Evolutionary conservation across 2,113 vertebrate species (phyloP).

Genomic region (Alethe castanea): DNA sequence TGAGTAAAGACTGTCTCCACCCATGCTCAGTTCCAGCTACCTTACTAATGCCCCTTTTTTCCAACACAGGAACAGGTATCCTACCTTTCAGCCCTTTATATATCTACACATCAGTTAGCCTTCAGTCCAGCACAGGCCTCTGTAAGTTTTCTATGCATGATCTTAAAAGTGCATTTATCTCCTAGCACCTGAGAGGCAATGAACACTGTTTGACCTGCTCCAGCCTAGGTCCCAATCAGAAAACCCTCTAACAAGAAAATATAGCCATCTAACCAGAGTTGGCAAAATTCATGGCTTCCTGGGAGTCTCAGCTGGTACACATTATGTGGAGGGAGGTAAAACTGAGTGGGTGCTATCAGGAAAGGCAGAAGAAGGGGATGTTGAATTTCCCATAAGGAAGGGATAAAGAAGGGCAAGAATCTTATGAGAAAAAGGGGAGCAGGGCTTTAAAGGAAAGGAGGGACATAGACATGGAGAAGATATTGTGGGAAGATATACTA

Average conservation of each 20-base stretch:
- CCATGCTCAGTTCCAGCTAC: background rate
- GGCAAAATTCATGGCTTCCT: background rate
- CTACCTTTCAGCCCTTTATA: background rate
- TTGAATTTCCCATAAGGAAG: background rate
- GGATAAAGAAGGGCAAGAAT: background rate
- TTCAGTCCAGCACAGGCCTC: background rate
- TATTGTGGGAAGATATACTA: background rate
- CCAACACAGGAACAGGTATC: background rate
- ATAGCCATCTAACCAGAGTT: background rate
- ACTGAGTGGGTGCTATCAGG: fast-evolving
- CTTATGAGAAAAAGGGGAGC: background rate
- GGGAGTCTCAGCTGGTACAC: background rate
- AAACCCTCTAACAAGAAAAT: background rate
- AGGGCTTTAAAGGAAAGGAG: background rate
- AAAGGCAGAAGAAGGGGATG: background rate
- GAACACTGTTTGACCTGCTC: background rate
- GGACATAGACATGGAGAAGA: background rate
- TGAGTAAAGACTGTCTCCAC: background rate
- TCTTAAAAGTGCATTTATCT: background rate
- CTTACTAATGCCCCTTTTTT: background rate
- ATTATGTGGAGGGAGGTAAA: background rate
- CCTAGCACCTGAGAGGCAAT: background rate
- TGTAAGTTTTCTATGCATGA: background rate
- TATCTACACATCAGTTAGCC: background rate
- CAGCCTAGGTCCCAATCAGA: background rate